A percentile compares a stretch with the other conserved stretches of the same genome.
Evolutionary conservation across 1,140 invertebrate genomes (phyloP).

Genomic region (Oncopodura yosiiana): DNA sequence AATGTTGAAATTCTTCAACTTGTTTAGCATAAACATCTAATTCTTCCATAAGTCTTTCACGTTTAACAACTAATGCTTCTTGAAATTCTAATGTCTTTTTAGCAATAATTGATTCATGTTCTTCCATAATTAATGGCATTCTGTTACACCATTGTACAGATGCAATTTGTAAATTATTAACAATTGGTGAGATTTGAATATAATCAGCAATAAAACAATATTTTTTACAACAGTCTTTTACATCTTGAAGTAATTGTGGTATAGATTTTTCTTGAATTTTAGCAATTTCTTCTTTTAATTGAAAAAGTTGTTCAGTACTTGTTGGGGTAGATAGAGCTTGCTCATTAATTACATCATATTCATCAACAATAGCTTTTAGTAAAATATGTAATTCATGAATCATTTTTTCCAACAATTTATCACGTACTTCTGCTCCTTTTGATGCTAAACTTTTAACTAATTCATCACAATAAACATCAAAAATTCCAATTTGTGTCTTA

Average conservation of each 20-base stretch:
- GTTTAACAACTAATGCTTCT: slow-evolving; percentile 56
- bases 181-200: slow-evolving; percentile 60
- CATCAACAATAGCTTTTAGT: slow-evolving; percentile 64
- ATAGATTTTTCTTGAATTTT: slow-evolving; percentile 61
- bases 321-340: slow-evolving; percentile 65
- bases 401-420: slow-evolving; percentile 61
- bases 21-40: slow-evolving; percentile 67
- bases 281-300: slow-evolving; percentile 63
- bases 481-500: slow-evolving; percentile 67
- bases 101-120: slow-evolving; percentile 65
- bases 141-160: slow-evolving; percentile 76
- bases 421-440: slow-evolving; percentile 57
- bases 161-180: slow-evolving; percentile 76
- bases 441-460: slow-evolving; percentile 62
- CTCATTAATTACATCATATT: slow-evolving; percentile 71
- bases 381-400: slow-evolving; percentile 65
- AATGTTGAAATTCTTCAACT: slow-evolving; percentile 75
- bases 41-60: slow-evolving; percentile 61
- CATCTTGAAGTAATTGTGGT: slow-evolving; percentile 60
- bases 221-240: slow-evolving; percentile 49
- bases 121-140: slow-evolving; percentile 68
- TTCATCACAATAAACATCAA: slow-evolving; percentile 69
- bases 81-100: slow-evolving; percentile 80
- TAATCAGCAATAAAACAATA: slow-evolving; percentile 66
- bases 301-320: slow-evolving; percentile 75